Conservation (phyloP, 2,888 invertebrate genomes). For the Oligia latruncula region DNA sequence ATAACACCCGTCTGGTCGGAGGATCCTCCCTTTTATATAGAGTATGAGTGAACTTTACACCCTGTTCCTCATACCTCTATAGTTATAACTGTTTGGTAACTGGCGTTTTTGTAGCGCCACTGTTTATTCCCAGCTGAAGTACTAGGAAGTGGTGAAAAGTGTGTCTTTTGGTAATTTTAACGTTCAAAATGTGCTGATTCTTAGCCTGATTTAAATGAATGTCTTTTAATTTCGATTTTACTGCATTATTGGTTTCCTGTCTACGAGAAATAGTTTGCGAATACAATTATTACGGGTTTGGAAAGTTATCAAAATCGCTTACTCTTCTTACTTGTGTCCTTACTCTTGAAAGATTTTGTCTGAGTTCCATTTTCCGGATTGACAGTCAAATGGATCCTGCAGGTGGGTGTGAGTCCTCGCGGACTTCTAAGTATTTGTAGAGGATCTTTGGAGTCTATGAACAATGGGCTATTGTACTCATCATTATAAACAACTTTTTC, state of each 20-base stretch:
- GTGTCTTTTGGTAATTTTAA: neutral
- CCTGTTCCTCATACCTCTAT: too few species aligned
- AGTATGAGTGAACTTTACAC: too few species aligned
- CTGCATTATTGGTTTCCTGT: neutral
- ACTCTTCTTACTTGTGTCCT: conserved; percentile 11
- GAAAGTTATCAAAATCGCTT: conserved; percentile 10
- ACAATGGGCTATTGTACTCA: too few species aligned
- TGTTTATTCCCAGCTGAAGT: neutral
- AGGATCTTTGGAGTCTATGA: neutral
- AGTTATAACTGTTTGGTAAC: too few species aligned
- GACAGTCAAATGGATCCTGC: conserved; percentile 54
- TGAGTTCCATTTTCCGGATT: conserved; percentile 61
- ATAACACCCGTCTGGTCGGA: too few species aligned
- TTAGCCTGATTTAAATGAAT: neutral
- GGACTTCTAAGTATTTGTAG: conserved; percentile 37
- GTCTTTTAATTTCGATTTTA: neutral
- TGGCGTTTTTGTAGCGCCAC: too few species aligned
- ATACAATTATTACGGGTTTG: neutral
- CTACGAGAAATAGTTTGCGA: neutral
- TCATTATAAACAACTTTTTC: too few species aligned
- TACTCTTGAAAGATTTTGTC: conserved; percentile 35
- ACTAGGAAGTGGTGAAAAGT: neutral
- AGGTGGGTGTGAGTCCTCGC: conserved; percentile 31
- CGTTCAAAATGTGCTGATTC: neutral
- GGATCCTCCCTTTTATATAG: too few species aligned